Base-by-base conservation (phyloP, 1,140 invertebrate species). In the Panonychus citri region DNA sequence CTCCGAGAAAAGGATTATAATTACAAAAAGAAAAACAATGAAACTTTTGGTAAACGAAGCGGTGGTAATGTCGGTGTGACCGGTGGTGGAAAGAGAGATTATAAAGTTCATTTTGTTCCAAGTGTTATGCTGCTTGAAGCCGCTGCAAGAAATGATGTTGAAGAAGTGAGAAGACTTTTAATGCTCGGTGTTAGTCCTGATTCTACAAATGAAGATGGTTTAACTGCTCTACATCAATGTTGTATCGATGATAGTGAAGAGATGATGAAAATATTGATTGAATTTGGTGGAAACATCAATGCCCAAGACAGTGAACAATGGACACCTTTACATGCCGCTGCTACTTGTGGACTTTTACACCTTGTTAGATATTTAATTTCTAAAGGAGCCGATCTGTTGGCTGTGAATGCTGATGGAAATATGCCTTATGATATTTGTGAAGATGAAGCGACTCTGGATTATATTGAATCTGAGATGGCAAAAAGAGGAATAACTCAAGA, bases 381-480 rank as follows among this genome's bases (percentile, higher is more conserved):
- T 63, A 82, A 74, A 62, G 85, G 85, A 63, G 93, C 91, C n/a
- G 90, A 98, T 71, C 71, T 98, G 60, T 71, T 99, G 64, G 89
- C 91, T 19, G 91, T 98, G 2, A 98, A 98, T 72, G 89, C 91
- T 13, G 94, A 99, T 72, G 94, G 90, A 34, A 99, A 99, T 67
- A 98, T 98, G 94, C 91, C 94, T 8, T 99, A 98, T 66, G 94
- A 99, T 73, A 95, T 98, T 62, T 98, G 94, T 73, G 93, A 98
- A 68, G 93, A 98, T 70, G 88, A 94, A 64, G 77, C 82, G 50
- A 94, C 94, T 0, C 72, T 98, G 34, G 93, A 97, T 68, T 90
- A 85, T 56, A 97, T 99, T 53, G 94, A 98, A 74, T 81, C 83
- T 53, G 90, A 97, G 76, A 99, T 99, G 94, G 89, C 91, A 0